A percentile compares a stretch with the other conserved stretches of the same genome.
phyloP scores from a whole-genome alignment of 2,113 vertebrate genomes.

The Dendrocopos noguchii region DNA sequence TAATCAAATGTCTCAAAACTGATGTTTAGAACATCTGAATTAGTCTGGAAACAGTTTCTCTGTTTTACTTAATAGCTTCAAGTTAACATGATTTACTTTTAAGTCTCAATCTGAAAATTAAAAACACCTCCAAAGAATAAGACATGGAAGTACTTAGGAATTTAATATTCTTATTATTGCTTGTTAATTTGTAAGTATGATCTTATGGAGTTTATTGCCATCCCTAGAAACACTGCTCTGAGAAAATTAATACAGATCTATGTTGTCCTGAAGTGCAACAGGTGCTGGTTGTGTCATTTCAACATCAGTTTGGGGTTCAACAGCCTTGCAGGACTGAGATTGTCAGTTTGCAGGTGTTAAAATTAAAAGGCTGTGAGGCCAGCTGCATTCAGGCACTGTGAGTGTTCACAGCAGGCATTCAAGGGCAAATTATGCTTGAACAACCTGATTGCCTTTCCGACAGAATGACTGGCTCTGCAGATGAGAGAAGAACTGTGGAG shows the following conservation, averaged over 20 bases:
- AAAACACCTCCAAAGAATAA: neutral
- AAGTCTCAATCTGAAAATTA: neutral
- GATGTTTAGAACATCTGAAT: neutral
- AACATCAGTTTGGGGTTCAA: slow-evolving; percentile 41
- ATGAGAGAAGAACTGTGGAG: neutral
- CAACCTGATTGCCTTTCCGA: slow-evolving; percentile 40
- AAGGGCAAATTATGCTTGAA: slow-evolving; percentile 60
- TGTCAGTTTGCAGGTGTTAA: slow-evolving; percentile 61
- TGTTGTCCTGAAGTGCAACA: slow-evolving; percentile 40
- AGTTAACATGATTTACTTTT: neutral
- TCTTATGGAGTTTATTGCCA: neutral
- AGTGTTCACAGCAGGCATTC: slow-evolving; percentile 52
- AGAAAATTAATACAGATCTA: neutral
- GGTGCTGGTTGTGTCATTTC: slow-evolving; percentile 33
- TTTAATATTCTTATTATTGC: neutral
- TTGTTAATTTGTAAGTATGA: neutral
- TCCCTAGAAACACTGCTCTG: neutral
- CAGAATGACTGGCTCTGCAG: slow-evolving; percentile 37
- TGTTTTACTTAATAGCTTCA: neutral
- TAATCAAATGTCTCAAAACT: neutral
- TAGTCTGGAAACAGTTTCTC: neutral
- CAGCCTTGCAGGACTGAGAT: slow-evolving; percentile 44
- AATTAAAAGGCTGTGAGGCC: slow-evolving; percentile 56
- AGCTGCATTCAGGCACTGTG: neutral
- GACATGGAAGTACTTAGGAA: neutral